Evolutionary conservation across 2,113 vertebrate genomes (phyloP).

Genomic region (Gallinago undulata): DNA sequence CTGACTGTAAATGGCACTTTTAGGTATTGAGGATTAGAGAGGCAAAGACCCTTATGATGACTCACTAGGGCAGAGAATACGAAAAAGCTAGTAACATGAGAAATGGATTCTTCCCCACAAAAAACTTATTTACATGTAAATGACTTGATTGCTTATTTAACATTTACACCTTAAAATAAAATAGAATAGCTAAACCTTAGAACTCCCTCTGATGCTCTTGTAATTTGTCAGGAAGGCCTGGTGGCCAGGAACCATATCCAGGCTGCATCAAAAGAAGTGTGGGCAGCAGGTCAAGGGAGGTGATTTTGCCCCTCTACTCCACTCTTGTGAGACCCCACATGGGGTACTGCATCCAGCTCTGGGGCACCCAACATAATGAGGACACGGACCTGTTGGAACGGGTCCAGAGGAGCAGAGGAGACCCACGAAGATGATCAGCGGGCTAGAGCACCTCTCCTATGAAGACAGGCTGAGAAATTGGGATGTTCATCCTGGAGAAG

Average conservation of each 20-base stretch:
- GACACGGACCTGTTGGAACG: not conserved
- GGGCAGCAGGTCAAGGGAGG: not conserved
- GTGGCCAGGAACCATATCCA: not conserved
- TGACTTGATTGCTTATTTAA: not conserved
- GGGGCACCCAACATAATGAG: not conserved
- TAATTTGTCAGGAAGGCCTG: not conserved
- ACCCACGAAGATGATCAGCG: not conserved
- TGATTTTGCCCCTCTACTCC: not conserved
- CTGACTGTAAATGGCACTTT: not conserved
- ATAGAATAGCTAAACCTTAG: not conserved
- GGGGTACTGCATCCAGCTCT: not conserved
- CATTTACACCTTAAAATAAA: not conserved
- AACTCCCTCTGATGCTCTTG: not conserved
- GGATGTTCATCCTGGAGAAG: not conserved
- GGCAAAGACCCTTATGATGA: not conserved
- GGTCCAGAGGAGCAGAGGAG: not conserved
- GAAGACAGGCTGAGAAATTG: not conserved
- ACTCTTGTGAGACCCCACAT: not conserved
- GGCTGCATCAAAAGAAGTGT: not conserved
- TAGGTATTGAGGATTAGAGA: not conserved
- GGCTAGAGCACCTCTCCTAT: not conserved
- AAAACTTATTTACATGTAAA: not conserved
- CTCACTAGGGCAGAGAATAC: not conserved
- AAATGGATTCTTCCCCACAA: not conserved
- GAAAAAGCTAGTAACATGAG: not conserved